These are phyloP conservation scores for Erpetoichthys calabaricus DNA, from an alignment of 2,797 vertebrate genomes.

Conservation along the genomic window DNA sequence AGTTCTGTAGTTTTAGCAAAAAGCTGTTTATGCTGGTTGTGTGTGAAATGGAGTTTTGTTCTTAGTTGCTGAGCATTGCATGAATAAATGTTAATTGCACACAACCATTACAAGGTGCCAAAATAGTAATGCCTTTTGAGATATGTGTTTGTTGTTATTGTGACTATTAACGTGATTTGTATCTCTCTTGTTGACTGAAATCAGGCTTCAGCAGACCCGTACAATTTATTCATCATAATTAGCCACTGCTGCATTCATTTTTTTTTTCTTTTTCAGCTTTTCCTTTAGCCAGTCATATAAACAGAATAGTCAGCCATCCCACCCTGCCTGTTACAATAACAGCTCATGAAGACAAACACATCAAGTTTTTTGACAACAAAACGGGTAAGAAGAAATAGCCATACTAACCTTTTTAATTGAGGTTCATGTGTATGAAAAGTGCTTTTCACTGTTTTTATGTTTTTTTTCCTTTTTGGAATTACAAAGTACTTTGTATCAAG, in stretches of 20 bases:
- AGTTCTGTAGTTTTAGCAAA: too few relatives aligned
- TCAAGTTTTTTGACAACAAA: slow-evolving; percentile 98
- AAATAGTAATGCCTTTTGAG: too few relatives aligned
- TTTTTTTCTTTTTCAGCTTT: slow-evolving; percentile 46
- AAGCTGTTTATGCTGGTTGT: too few relatives aligned
- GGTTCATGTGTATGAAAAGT: slow-evolving; percentile 6
- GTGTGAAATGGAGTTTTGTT: too few relatives aligned
- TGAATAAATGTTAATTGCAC: too few relatives aligned
- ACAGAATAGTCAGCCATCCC: slow-evolving; percentile 91
- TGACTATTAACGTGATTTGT: not conserved
- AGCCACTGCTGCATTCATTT: not conserved
- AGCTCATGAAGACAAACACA: slow-evolving; percentile 89
- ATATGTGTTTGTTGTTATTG: not conserved
- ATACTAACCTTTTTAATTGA: slow-evolving; percentile 7
- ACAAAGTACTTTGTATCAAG: slow-evolving; percentile 9
- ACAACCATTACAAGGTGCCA: too few relatives aligned
- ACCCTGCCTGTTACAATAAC: slow-evolving; percentile 94
- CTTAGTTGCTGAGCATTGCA: too few relatives aligned
- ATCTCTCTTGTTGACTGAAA: not conserved
- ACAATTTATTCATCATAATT: not conserved
- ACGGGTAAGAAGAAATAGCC: slow-evolving; percentile 58
- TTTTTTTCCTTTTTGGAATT: slow-evolving; percentile 9
- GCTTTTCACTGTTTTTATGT: slow-evolving; percentile 9
- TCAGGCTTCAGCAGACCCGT: not conserved
- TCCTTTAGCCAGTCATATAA: slow-evolving; percentile 76